phyloP scores from a whole-genome alignment of 2,113 vertebrate species.

The Theristicus caerulescens region DNA sequence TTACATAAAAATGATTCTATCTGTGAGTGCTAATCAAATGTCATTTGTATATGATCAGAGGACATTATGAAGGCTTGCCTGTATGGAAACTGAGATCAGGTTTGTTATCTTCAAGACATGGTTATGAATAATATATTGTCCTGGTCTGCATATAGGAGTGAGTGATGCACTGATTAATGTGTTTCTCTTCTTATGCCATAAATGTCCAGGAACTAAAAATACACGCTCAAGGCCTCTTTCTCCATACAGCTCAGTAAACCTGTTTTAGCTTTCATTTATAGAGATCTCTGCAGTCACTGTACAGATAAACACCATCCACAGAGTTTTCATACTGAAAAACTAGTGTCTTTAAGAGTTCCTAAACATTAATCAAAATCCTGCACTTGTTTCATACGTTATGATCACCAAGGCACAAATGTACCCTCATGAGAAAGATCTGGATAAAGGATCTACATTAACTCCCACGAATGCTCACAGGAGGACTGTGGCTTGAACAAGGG shows the following conservation, averaged over 20 bases:
- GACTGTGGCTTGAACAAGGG: neutral
- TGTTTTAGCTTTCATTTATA: neutral
- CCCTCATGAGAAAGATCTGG: neutral
- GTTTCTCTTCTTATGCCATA: neutral
- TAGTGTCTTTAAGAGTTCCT: neutral
- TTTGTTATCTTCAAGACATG: slow-evolving; percentile 2
- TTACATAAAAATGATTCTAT: neutral
- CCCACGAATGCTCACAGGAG: neutral
- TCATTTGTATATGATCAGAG: neutral
- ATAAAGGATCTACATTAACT: neutral
- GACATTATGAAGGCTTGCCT: neutral
- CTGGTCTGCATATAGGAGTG: neutral
- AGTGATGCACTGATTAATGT: neutral
- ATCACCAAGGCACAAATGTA: neutral
- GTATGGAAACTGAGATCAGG: neutral
- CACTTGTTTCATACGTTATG: neutral
- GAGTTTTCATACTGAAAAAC: neutral
- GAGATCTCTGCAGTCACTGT: neutral
- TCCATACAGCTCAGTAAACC: neutral
- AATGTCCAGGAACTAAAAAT: neutral
- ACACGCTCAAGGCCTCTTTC: neutral
- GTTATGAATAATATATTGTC: slow-evolving; percentile 14
- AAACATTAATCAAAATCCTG: neutral
- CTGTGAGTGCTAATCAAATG: slow-evolving; percentile 24
- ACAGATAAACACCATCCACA: neutral